A percentile compares a stretch with the other conserved stretches of the same genome.
These are phyloP conservation scores for Lethenteron reissneri DNA, from an alignment of 2,113 vertebrate genomes.

Conservation along the genomic window DNA sequence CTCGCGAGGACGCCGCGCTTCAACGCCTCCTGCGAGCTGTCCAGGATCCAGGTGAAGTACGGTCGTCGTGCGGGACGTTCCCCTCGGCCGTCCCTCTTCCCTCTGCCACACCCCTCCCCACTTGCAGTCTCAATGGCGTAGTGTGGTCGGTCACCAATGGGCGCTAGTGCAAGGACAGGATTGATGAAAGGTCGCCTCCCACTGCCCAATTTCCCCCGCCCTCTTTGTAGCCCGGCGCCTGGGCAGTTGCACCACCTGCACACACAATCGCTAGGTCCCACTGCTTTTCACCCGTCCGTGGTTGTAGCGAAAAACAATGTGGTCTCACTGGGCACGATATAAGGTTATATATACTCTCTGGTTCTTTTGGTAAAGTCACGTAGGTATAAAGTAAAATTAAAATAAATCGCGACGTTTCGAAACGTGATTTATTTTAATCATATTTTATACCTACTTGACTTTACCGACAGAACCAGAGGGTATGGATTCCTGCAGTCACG, in stretches of 20 bases:
- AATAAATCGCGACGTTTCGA: too few species aligned
- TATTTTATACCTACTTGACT: too few species aligned
- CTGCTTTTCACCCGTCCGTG: too few species aligned
- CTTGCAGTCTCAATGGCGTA: background rate
- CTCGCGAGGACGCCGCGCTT: constrained; percentile 50
- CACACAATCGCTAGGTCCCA: too few species aligned
- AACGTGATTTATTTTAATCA: too few species aligned
- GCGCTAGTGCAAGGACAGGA: background rate
- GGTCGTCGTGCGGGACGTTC: constrained; percentile 33
- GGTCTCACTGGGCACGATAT: too few species aligned
- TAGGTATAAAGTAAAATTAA: too few species aligned
- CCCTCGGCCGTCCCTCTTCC: background rate
- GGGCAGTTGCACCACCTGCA: too few species aligned
- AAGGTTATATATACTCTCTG: too few species aligned
- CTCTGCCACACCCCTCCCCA: background rate
- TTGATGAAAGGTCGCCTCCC: background rate
- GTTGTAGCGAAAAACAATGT: too few species aligned
- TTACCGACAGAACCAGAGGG: background rate
- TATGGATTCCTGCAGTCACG: background rate
- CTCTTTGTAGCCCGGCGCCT: background rate
- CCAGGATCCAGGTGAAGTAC: constrained; percentile 33
- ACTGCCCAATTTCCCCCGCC: background rate
- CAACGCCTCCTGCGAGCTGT: constrained; percentile 28
- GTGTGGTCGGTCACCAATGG: background rate
- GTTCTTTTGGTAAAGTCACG: too few species aligned